Percentiles rank a stretch among this genome's conserved stretches.
These are phyloP conservation scores for Nomada lathburiana DNA, from an alignment of 2,888 invertebrate species.

Conservation along the genomic window DNA sequence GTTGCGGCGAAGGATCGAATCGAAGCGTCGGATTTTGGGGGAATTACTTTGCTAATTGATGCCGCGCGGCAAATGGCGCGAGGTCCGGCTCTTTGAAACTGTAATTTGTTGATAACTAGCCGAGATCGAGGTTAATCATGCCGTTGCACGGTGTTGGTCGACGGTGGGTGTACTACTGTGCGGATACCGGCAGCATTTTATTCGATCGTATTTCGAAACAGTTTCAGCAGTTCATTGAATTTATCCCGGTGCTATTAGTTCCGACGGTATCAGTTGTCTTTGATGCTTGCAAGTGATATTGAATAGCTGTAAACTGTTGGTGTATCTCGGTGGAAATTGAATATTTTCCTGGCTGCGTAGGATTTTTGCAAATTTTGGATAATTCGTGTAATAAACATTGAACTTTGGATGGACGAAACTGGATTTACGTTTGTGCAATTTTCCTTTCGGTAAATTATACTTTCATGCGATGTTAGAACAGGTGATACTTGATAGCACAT, in stretches of 20 bases:
- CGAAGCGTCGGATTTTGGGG: constrained; percentile 33
- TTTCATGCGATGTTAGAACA: too few relatives aligned
- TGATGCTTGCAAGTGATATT: too few relatives aligned
- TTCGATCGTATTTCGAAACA: not conserved
- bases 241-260: not conserved
- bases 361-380: too few relatives aligned
- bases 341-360: too few relatives aligned
- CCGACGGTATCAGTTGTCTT: too few relatives aligned
- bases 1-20: not conserved
- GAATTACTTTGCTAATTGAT: constrained; percentile 47
- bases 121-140: not conserved
- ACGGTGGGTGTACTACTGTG: not conserved
- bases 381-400: too few relatives aligned
- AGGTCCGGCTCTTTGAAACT: constrained; percentile 12
- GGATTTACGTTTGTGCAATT: too few relatives aligned
- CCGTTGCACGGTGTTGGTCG: not conserved
- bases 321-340: too few relatives aligned
- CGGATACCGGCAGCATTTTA: not conserved
- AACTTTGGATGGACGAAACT: too few relatives aligned
- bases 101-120: constrained; percentile 16
- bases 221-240: not conserved
- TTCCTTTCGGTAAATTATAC: too few relatives aligned
- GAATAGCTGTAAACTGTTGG: too few relatives aligned
- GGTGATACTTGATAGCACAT: too few relatives aligned
- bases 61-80: not conserved